Conservation (phyloP, 2,113 vertebrate species). For the Hippopotamus amphibius region DNA sequence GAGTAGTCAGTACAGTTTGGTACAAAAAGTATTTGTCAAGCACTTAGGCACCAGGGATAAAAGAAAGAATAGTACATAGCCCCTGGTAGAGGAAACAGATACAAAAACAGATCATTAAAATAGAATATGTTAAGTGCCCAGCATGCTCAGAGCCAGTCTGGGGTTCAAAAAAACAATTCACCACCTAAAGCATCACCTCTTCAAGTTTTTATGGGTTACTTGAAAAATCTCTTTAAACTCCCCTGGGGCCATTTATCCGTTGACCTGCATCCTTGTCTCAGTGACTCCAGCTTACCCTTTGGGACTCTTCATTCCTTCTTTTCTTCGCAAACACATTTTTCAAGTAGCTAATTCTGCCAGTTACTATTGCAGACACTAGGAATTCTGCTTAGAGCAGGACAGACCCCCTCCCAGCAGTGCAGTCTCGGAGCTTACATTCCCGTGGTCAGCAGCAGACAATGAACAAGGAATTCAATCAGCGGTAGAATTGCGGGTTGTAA, state of each 20-base stretch:
- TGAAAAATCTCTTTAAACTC: not conserved
- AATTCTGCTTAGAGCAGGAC: not conserved
- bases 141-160: not conserved
- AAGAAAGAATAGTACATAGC: not conserved
- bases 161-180: not conserved
- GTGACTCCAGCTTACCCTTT: not conserved
- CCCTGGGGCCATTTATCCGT: not conserved
- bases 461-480: not conserved
- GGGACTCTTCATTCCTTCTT: not conserved
- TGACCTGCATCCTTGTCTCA: not conserved
- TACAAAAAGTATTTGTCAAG: slow-evolving; percentile 24
- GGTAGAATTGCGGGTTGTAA: not conserved
- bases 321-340: not conserved
- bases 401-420: not conserved
- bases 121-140: not conserved
- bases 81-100: not conserved
- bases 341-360: not conserved
- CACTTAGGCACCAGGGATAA: not conserved
- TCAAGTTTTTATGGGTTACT: not conserved
- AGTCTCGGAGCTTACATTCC: not conserved
- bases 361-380: too few relatives aligned
- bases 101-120: not conserved
- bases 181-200: not conserved
- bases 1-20: slow-evolving; percentile 28
- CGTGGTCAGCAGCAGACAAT: not conserved